Conservation (phyloP, 2,888 invertebrate species). For the Sycophila texana region DNA sequence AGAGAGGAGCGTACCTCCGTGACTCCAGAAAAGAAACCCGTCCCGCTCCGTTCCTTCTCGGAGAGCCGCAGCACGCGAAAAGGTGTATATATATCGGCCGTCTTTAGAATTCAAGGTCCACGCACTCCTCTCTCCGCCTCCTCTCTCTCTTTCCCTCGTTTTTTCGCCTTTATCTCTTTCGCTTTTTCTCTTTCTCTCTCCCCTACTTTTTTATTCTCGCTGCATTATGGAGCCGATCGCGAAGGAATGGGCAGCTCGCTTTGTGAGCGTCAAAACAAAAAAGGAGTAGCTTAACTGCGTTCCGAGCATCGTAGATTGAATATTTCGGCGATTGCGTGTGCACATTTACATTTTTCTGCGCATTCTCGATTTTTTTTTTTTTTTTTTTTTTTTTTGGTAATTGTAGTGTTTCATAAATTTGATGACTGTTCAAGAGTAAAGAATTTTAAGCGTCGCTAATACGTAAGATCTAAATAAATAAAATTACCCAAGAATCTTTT, state of each 20-base stretch:
- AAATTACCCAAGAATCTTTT: too few species aligned
- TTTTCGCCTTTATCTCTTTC: background rate
- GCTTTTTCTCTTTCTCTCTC: background rate
- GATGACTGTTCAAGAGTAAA: too few species aligned
- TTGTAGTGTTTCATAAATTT: too few species aligned
- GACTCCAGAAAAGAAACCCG: constrained; percentile 44
- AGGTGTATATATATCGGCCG: constrained; percentile 7
- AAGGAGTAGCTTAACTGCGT: background rate
- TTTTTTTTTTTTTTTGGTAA: too few species aligned
- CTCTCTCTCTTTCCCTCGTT: background rate
- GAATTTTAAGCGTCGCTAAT: too few species aligned
- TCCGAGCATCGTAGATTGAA: background rate
- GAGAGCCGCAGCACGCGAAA: constrained; percentile 11
- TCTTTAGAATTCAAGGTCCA: constrained; percentile 46
- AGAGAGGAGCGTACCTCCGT: constrained; percentile 12
- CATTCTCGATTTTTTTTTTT: too few species aligned
- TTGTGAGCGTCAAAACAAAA: constrained; percentile 7
- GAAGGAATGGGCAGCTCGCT: constrained; percentile 4
- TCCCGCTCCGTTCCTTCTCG: constrained; percentile 36
- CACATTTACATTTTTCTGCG: too few species aligned
- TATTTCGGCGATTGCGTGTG: too few species aligned
- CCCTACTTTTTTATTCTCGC: background rate
- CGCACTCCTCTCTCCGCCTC: constrained; percentile 18
- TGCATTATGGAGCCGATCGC: constrained; percentile 19
- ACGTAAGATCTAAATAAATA: too few species aligned